Conservation (phyloP, 2,797 vertebrate genomes). For the Crocidura indochinensis region DNA sequence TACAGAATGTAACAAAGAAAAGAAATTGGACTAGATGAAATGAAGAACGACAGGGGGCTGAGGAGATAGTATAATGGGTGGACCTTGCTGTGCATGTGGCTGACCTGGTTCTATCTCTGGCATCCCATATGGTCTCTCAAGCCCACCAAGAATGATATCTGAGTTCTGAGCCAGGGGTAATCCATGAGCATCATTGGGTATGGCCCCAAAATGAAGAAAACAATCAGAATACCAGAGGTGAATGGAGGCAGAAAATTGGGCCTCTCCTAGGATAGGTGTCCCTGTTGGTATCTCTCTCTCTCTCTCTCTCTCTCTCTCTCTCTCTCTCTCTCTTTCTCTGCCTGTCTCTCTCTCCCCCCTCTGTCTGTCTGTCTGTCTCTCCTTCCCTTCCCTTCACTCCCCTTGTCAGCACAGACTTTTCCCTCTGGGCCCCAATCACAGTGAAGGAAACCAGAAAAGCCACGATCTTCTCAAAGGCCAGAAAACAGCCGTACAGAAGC, state of each 20-base stretch:
- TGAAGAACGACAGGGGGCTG: not conserved
- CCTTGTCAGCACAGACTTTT: not conserved
- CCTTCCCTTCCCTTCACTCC: not conserved
- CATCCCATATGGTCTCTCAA: too few relatives aligned
- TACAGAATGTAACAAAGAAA: too few relatives aligned
- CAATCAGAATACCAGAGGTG: not conserved
- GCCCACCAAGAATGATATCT: too few relatives aligned
- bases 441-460: not conserved
- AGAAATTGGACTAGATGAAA: too few relatives aligned
- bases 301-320: not conserved
- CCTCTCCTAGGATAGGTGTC: not conserved
- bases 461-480: conserved; percentile 14
- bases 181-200: too few relatives aligned
- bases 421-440: not conserved
- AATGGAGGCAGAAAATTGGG: not conserved
- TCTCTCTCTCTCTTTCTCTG: too few relatives aligned
- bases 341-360: too few relatives aligned
- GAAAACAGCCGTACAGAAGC: not conserved
- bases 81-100: not conserved
- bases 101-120: too few relatives aligned
- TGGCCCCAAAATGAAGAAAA: too few relatives aligned
- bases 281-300: too few relatives aligned
- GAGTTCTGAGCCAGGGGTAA: too few relatives aligned
- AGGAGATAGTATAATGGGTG: not conserved
- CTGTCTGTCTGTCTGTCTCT: too few relatives aligned